Evolutionary conservation across 2,888 invertebrate genomes (phyloP).

Genomic region (Hemithea aestivaria): DNA sequence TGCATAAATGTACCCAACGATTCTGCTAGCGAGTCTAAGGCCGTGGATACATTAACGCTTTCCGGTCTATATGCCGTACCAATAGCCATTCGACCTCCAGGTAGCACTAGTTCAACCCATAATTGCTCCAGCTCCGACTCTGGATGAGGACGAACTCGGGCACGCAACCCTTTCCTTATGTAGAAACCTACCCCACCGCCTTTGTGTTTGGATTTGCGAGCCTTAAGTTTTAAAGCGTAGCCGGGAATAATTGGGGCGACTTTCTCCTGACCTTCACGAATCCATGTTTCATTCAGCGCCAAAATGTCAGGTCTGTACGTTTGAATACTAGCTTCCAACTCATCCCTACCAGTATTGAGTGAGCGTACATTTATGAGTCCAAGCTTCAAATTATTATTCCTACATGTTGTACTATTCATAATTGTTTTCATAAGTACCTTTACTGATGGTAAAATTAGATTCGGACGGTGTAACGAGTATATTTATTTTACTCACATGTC

Average conservation of each 20-base stretch:
- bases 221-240: conserved; percentile 6
- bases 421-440: no score
- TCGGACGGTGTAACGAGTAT: no score
- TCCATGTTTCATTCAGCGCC: conserved; percentile 22
- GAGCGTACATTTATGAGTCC: not conserved
- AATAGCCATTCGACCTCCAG: conserved; percentile 20
- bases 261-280: conserved; percentile 7
- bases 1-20: conserved; percentile 11
- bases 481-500: no score
- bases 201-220: not conserved
- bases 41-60: conserved; percentile 4
- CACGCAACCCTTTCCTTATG: conserved; percentile 11
- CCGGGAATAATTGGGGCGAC: conserved; percentile 12
- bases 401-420: no score
- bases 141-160: conserved; percentile 15
- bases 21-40: conserved; percentile 21
- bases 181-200: conserved; percentile 6
- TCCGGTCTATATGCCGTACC: conserved; percentile 26
- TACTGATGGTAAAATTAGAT: no score
- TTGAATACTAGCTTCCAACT: conserved; percentile 15
- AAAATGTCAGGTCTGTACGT: conserved; percentile 18
- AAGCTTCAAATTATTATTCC: not conserved
- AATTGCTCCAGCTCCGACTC: conserved; percentile 22
- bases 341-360: conserved; percentile 4
- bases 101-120: conserved; percentile 24